A percentile compares a stretch with the other conserved stretches of the same genome.
These are phyloP conservation scores for Antrozous pallidus DNA, from an alignment of 2,797 vertebrate species.

Conservation along the genomic window DNA sequence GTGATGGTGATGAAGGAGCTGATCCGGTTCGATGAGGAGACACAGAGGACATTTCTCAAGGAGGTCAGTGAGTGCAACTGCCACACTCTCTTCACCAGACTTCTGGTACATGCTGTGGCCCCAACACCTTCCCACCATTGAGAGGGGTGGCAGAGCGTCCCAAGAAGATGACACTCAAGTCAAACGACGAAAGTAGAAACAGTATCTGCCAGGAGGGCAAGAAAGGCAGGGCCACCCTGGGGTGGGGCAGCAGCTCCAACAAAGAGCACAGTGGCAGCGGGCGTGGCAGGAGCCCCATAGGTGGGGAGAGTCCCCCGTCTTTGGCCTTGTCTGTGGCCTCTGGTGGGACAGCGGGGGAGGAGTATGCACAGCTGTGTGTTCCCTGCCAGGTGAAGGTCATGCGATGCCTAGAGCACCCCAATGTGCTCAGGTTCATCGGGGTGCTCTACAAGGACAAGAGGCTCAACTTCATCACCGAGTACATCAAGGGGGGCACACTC, in stretches of 20 bases:
- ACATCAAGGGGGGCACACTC: constrained; percentile 96
- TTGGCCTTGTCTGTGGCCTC: accelerated
- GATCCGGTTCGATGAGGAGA: constrained; percentile 97
- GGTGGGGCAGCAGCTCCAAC: neutral
- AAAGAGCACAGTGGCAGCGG: accelerated
- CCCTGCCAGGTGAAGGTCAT: constrained; percentile 94
- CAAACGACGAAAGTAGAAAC: neutral
- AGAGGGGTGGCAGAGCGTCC: neutral
- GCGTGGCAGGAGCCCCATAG: neutral
- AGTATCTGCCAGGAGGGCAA: neutral
- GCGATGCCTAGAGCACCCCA: constrained; percentile 97
- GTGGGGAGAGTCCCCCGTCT: accelerated
- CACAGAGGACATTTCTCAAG: constrained; percentile 96
- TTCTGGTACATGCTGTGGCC: neutral
- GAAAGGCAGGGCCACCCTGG: too few species aligned
- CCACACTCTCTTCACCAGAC: neutral
- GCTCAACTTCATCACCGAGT: constrained; percentile 98
- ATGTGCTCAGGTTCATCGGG: constrained; percentile 96
- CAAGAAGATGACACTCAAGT: neutral
- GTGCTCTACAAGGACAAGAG: constrained; percentile 99
- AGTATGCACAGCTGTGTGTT: neutral
- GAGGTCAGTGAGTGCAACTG: constrained; percentile 84
- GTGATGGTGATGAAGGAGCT: constrained; percentile 99
- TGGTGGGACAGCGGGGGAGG: neutral
- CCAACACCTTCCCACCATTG: neutral